These are phyloP conservation scores for Diabrotica undecimpunctata DNA, from an alignment of 1,140 invertebrate genomes.

Conservation along the genomic window DNA sequence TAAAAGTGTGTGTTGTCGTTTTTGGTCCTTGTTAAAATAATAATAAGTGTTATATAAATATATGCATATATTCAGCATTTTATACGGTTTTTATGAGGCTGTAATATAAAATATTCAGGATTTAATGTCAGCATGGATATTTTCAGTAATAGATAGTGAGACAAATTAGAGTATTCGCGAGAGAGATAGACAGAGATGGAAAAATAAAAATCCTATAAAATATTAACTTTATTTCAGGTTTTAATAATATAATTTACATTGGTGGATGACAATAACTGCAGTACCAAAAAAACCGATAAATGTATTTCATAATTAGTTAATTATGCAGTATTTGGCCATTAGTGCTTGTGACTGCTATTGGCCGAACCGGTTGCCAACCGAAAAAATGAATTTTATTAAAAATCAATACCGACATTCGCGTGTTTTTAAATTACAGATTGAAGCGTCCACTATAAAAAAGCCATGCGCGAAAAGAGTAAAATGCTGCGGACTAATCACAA, in stretches of 20 bases:
- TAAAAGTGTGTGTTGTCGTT: too few species aligned
- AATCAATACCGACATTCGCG: slow-evolving; percentile 47
- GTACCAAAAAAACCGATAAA: slow-evolving; percentile 39
- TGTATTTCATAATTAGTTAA: slow-evolving; percentile 45
- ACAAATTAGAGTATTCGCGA: not conserved
- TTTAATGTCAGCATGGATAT: not conserved
- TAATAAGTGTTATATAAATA: too few species aligned
- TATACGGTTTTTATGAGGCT: too few species aligned
- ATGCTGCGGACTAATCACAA: slow-evolving; percentile 46
- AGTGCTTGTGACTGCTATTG: slow-evolving; percentile 45
- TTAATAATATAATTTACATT: slow-evolving; percentile 39
- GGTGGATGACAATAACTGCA: slow-evolving; percentile 28
- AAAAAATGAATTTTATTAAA: slow-evolving; percentile 49
- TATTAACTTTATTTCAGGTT: slow-evolving; percentile 28
- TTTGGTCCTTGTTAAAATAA: too few species aligned
- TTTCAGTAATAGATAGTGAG: not conserved
- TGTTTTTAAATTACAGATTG: slow-evolving; percentile 48
- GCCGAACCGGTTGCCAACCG: slow-evolving; percentile 44
- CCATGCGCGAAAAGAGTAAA: slow-evolving; percentile 47
- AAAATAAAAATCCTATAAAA: slow-evolving; percentile 25
- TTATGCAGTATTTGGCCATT: slow-evolving; percentile 45
- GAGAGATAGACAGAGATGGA: not conserved
- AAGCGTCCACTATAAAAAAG: slow-evolving; percentile 45
- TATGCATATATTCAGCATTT: too few species aligned
- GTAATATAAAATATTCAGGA: not conserved